These are phyloP conservation scores for Smithornis capensis DNA, from an alignment of 2,113 vertebrate species.

Conservation along the genomic window DNA sequence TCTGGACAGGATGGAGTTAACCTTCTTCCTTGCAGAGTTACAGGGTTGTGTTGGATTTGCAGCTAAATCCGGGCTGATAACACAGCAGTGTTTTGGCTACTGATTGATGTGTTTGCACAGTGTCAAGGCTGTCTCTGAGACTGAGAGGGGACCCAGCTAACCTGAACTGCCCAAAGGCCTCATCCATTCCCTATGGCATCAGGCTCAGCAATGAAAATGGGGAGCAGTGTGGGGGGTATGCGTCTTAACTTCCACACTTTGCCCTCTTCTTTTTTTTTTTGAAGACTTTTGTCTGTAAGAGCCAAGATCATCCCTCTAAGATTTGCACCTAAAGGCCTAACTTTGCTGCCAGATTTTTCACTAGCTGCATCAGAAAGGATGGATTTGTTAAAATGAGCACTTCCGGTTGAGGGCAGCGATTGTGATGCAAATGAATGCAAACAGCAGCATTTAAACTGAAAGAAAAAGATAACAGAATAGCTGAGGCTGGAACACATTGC, in stretches of 20 bases:
- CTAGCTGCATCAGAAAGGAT: background rate
- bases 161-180: background rate
- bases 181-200: fast-evolving
- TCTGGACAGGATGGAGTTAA: background rate
- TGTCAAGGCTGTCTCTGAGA: background rate
- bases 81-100: background rate
- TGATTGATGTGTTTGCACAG: too few species aligned
- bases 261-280: background rate
- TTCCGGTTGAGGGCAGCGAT: background rate
- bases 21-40: background rate
- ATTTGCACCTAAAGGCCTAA: background rate
- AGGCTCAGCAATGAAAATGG: background rate
- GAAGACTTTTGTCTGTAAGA: background rate
- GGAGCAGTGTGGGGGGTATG: background rate
- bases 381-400: background rate
- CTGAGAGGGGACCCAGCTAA: background rate
- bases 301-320: too few species aligned
- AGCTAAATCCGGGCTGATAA: background rate
- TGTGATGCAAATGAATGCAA: background rate
- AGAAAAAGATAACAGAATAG: background rate
- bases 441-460: background rate
- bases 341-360: background rate
- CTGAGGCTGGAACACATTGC: background rate
- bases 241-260: background rate
- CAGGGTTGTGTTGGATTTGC: background rate